phyloP scores from a whole-genome alignment of 2,797 vertebrate genomes.

The Cyprinodon diabolis region DNA sequence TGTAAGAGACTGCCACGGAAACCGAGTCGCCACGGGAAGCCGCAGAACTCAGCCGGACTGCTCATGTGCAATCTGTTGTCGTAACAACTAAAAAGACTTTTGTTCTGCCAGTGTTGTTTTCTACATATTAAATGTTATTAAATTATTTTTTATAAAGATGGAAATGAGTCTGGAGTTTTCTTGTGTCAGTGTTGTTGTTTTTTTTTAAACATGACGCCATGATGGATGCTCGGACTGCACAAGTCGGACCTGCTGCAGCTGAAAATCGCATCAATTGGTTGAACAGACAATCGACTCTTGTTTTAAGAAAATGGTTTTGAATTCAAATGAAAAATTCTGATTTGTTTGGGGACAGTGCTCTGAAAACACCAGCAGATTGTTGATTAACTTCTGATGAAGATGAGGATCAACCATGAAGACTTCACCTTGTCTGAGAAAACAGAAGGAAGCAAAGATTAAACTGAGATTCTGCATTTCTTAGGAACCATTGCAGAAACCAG shows the following conservation, averaged over 20 bases:
- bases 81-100: conserved; percentile 81
- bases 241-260: too few species aligned
- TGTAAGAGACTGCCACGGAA: conserved; percentile 85
- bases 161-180: conserved; percentile 25
- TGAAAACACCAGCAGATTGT: neutral
- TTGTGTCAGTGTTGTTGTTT: conserved; percentile 10
- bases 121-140: conserved; percentile 83
- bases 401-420: neutral
- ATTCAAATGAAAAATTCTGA: too few species aligned
- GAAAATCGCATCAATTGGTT: too few species aligned
- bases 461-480: too few species aligned
- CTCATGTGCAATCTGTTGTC: conserved; percentile 87
- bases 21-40: conserved; percentile 73
- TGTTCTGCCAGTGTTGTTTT: conserved; percentile 82
- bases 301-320: too few species aligned
- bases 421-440: neutral
- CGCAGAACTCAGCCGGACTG: conserved; percentile 32
- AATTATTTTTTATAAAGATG: conserved; percentile 85
- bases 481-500: too few species aligned
- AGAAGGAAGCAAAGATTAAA: neutral
- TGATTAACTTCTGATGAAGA: neutral
- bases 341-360: neutral
- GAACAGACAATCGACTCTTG: too few species aligned
- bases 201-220: too few species aligned
- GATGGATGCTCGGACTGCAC: too few species aligned